Evolutionary conservation across 2,797 vertebrate genomes (phyloP).

Genomic region (Amniataba percoides): DNA sequence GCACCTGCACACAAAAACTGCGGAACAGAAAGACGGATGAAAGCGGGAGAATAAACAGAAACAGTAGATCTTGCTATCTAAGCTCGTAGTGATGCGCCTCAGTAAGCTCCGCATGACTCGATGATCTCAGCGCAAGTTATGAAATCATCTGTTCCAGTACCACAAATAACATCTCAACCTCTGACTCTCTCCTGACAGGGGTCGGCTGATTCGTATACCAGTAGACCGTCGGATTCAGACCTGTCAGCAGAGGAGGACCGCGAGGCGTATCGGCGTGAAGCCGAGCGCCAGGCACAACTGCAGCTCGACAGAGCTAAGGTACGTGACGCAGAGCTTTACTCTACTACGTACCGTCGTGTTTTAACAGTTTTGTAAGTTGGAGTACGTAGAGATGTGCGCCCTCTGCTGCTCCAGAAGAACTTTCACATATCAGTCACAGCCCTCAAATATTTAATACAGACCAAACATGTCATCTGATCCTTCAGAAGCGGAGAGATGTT

Average conservation of each 20-base stretch:
- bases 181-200: constrained; percentile 82
- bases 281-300: constrained; percentile 96
- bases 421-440: not conserved
- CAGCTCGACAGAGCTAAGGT: constrained; percentile 98
- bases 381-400: not conserved
- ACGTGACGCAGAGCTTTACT: constrained; percentile 15
- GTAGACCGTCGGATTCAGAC: constrained; percentile 98
- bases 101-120: not conserved
- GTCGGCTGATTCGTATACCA: constrained; percentile 97
- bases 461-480: not conserved
- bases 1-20: constrained; percentile 63
- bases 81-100: not conserved
- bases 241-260: constrained; percentile 98
- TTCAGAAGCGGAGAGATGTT: not conserved
- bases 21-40: constrained; percentile 31
- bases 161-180: not conserved
- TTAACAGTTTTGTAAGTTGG: not conserved
- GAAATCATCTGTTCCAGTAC: not conserved
- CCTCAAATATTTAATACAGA: not conserved
- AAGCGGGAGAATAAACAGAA: constrained; percentile 21
- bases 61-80: constrained; percentile 7
- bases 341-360: not conserved
- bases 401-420: not conserved
- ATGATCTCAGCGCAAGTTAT: constrained; percentile 3
- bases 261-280: constrained; percentile 95